Base-by-base conservation (phyloP, 2,888 invertebrate genomes). In the Siphlonurus alternatus region DNA sequence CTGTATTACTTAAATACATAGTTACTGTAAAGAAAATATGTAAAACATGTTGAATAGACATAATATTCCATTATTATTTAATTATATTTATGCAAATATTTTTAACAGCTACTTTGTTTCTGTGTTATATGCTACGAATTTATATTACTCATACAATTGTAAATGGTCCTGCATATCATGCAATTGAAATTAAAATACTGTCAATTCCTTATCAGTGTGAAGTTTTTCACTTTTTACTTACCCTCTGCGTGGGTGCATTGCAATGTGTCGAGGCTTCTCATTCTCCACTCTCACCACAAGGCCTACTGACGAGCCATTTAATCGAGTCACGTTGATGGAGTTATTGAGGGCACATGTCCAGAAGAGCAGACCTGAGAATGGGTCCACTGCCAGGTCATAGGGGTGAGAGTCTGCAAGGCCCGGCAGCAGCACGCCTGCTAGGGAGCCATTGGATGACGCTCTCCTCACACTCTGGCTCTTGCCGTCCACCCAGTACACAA, bases 271-370 rank as follows among this genome's bases (percentile, higher is more conserved):
- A 0, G 94, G 94, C 75, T 89, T 88, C 75, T 90, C 87, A 1
- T 85, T 86, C 22, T 85, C 84, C 0, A 84, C 87, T 19, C 85
- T 81, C 53, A 91, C 80, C 18, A 93, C 73, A 3, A 74, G 73
- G 62, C 77, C 85, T 1, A 88, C 83, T 23, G 78, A 70, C 67
- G 83, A 80, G 1, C 81, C 80, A 71, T 83, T 82, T 24, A 89
- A 80, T 66, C 88, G 82, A 0, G 94, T 94, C 0, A 93, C 89
- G 74, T 95, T 95, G 61, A 96, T 93, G 0, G 89, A 86, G 73
- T 95, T 88, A 7, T 87, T 84, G 67, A 83, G 81, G 0, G 87
- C 79, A 70, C 93, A 93, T 0, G 92, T 89, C 93, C 94, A 95
- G 76, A 93, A 95, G 0, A 97, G 74, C 1, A 91, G 77, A 19